A percentile compares a stretch with the other conserved stretches of the same genome.
These are phyloP conservation scores for Potorous gilbertii DNA, from an alignment of 2,797 vertebrate species.

Conservation along the genomic window DNA sequence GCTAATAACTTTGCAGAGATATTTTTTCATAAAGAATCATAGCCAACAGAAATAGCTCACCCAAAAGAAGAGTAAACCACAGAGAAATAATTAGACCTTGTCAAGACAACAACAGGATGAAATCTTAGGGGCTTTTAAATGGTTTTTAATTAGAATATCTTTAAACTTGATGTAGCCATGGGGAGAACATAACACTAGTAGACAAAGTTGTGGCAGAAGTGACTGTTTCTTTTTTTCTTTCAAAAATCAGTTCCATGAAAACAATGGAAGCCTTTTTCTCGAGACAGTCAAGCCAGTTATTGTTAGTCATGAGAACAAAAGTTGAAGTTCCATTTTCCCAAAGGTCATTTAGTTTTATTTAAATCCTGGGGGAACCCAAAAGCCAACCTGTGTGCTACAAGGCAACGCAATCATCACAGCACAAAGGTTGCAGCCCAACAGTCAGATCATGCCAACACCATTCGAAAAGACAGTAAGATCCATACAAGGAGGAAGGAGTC, in stretches of 20 bases:
- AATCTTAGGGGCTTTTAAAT: background rate
- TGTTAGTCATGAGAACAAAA: background rate
- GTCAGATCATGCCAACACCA: background rate
- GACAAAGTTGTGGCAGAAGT: background rate
- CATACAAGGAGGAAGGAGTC: background rate
- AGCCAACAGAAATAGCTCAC: background rate
- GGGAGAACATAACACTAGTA: background rate
- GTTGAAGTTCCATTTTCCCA: conserved; percentile 7
- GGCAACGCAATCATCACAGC: background rate
- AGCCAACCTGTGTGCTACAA: background rate
- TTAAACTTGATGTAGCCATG: background rate
- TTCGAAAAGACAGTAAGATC: background rate
- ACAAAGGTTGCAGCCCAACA: background rate
- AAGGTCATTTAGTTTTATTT: conserved; percentile 48
- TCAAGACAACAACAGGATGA: conserved; percentile 14
- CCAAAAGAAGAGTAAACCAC: background rate
- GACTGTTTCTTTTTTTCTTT: conserved; percentile 24
- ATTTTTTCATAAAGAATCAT: background rate
- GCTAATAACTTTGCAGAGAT: background rate
- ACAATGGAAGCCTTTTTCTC: conserved; percentile 36
- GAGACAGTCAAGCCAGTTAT: background rate
- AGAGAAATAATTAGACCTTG: background rate
- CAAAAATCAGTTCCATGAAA: conserved; percentile 10
- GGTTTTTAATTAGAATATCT: background rate
- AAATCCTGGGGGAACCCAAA: background rate